These are phyloP conservation scores for Neelides sp. DNA, from an alignment of 1,140 invertebrate species.

Conservation along the genomic window DNA sequence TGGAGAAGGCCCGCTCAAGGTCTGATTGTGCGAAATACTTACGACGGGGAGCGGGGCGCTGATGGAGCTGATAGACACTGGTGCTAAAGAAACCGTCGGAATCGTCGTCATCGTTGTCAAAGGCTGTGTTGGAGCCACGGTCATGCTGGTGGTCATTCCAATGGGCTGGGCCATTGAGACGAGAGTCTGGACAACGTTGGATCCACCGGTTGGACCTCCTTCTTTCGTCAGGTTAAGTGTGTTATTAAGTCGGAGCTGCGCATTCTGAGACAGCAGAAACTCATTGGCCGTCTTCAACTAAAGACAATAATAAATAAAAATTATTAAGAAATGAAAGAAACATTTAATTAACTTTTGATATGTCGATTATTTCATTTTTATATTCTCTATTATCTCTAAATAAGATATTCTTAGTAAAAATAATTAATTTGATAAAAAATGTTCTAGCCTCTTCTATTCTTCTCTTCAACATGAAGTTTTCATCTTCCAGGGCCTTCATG, in stretches of 20 bases:
- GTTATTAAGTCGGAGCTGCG: constrained; percentile 52
- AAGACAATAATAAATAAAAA: no score
- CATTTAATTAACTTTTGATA: no score
- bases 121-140: constrained; percentile 35
- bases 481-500: constrained; percentile 49
- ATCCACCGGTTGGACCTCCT: constrained; percentile 16
- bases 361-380: no score
- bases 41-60: constrained; percentile 44
- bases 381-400: no score
- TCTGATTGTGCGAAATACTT: constrained; percentile 40
- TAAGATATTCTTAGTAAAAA: no score
- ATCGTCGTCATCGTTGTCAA: constrained; percentile 33
- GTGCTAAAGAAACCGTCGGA: constrained; percentile 43
- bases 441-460: constrained; percentile 61
- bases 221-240: constrained; percentile 39
- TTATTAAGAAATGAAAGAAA: no score
- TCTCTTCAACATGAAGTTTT: constrained; percentile 55
- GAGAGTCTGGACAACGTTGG: constrained; percentile 50
- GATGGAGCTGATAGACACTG: constrained; percentile 47
- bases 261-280: constrained; percentile 67
- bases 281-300: constrained; percentile 52
- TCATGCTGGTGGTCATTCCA: constrained; percentile 17
- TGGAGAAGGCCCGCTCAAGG: constrained; percentile 12
- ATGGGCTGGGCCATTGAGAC: constrained; percentile 43
- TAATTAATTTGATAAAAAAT: no score